phyloP scores from a whole-genome alignment of 2,797 vertebrate species.

The Sparus aurata region DNA sequence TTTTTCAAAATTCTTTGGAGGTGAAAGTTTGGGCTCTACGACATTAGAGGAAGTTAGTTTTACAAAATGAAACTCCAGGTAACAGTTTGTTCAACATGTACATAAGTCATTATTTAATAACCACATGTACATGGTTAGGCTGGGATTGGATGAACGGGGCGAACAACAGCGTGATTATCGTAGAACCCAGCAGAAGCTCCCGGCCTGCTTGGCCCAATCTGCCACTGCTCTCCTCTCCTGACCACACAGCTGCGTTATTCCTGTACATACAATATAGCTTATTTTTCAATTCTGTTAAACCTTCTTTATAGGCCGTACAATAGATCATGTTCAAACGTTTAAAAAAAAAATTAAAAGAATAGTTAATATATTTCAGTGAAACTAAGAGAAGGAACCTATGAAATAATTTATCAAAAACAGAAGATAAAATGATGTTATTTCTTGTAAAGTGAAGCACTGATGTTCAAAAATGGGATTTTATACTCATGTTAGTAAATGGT shows the following conservation, averaged over 20 bases:
- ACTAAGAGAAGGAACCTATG: constrained; percentile 83
- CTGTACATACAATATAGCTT: constrained; percentile 89
- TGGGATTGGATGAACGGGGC: constrained; percentile 52
- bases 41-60: constrained; percentile 56
- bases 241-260: constrained; percentile 78
- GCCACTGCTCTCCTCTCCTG: constrained; percentile 74
- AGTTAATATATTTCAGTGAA: constrained; percentile 87
- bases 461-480: constrained; percentile 83
- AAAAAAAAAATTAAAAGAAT: constrained; percentile 75
- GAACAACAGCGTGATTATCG: constrained; percentile 47
- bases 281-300: constrained; percentile 88
- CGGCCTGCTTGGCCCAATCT: constrained; percentile 69
- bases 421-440: constrained; percentile 85
- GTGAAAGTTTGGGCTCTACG: constrained; percentile 54
- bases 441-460: constrained; percentile 82
- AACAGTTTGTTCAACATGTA: constrained; percentile 72
- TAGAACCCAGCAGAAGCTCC: constrained; percentile 62
- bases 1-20: constrained; percentile 38
- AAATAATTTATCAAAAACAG: constrained; percentile 86
- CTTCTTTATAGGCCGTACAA: constrained; percentile 83
- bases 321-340: constrained; percentile 78
- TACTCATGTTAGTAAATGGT: constrained; percentile 78
- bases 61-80: constrained; percentile 60
- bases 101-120: constrained; percentile 64
- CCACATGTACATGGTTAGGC: constrained; percentile 52